Conservation (phyloP, 2,113 vertebrate genomes). For the Esox niger region DNA sequence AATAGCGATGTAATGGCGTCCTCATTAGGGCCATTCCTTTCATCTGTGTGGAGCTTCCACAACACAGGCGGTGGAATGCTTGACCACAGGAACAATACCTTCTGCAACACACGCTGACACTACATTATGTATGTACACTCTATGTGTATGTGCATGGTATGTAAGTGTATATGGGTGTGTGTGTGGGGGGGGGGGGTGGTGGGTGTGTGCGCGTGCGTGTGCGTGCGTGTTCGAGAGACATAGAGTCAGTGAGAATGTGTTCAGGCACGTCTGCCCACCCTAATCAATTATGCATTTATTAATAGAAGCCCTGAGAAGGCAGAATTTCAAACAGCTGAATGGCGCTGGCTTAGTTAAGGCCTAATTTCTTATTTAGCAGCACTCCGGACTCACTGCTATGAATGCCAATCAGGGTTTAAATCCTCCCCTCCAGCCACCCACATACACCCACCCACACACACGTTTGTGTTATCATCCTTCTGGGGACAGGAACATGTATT, state of each 20-base stretch:
- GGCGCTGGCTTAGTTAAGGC: slow-evolving; percentile 71
- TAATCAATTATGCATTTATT: slow-evolving; percentile 77
- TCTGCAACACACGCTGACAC: no score
- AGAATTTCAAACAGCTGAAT: slow-evolving; percentile 74
- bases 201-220: slow-evolving; percentile 6
- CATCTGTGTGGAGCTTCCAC: no score
- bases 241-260: slow-evolving; percentile 51
- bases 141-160: no score
- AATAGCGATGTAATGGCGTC: no score
- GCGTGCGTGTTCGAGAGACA: slow-evolving; percentile 16
- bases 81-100: no score
- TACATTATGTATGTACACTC: no score
- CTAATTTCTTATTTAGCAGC: slow-evolving; percentile 75
- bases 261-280: slow-evolving; percentile 59
- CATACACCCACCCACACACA: slow-evolving; percentile 31
- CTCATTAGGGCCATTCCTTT: no score
- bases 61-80: no score
- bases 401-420: slow-evolving; percentile 72
- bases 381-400: slow-evolving; percentile 63
- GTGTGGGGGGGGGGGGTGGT: neutral
- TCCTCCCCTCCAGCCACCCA: slow-evolving; percentile 55
- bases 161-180: slow-evolving; percentile 21
- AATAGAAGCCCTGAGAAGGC: slow-evolving; percentile 73
- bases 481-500: no score
- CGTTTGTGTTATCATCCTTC: no score